Conservation (phyloP, 2,113 vertebrate genomes). For the human (Homo sapiens) region GRCh38 chr5:23480001-23480500, state of each 20-base stretch:
- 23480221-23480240: not conserved
- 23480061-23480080: not conserved
- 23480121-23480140: not conserved
- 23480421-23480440: not conserved
- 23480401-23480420: not conserved
- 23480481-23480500: not conserved
- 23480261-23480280: no score
- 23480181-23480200: not conserved
- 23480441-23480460: not conserved
- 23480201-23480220: not conserved
- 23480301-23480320: not conserved
- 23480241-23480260: no score
- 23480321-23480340: not conserved
- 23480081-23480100: not conserved
- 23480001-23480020: not conserved
- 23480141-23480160: not conserved
- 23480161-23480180: not conserved
- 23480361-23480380: not conserved
- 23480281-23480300: not conserved
- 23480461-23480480: not conserved
- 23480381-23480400: not conserved
- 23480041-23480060: not conserved
- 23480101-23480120: not conserved
- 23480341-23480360: not conserved
- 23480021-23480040: not conserved